These are phyloP conservation scores for Leptothorax acervorum DNA, from an alignment of 2,888 invertebrate species.

Conservation along the genomic window DNA sequence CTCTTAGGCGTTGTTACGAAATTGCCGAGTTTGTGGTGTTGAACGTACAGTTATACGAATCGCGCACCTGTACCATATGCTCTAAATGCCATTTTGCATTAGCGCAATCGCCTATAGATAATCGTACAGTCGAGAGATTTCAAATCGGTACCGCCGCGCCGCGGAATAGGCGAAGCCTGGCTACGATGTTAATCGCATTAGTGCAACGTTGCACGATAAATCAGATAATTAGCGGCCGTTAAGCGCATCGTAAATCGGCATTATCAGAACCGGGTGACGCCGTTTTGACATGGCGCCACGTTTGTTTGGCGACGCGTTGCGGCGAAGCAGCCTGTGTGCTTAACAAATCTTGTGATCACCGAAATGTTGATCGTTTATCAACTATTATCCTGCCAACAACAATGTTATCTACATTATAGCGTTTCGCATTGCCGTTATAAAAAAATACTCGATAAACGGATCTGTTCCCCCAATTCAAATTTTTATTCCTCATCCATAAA, in stretches of 20 bases:
- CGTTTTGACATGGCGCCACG: slow-evolving; percentile 71
- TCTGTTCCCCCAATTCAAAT: background rate
- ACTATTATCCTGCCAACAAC: slow-evolving; percentile 64
- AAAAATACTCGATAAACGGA: background rate
- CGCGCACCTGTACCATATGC: background rate
- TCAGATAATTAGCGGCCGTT: slow-evolving; percentile 81
- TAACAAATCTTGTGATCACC: slow-evolving; percentile 70
- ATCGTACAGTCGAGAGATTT: slow-evolving; percentile 17
- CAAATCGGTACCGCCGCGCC: background rate
- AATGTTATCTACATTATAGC: background rate
- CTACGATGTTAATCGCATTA: slow-evolving; percentile 78
- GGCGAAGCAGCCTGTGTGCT: slow-evolving; percentile 66
- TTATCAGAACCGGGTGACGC: slow-evolving; percentile 75
- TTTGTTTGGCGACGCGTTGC: slow-evolving; percentile 74
- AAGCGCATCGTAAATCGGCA: slow-evolving; percentile 82
- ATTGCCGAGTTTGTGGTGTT: slow-evolving; percentile 10
- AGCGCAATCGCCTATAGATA: slow-evolving; percentile 16
- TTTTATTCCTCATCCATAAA: background rate
- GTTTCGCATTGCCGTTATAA: background rate
- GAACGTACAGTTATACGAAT: background rate
- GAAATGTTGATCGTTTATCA: slow-evolving; percentile 68
- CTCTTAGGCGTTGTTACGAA: background rate
- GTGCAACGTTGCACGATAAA: slow-evolving; percentile 79
- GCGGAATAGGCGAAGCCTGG: slow-evolving; percentile 57
- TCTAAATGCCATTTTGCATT: slow-evolving; percentile 13